Percentiles rank a stretch among this genome's conserved stretches.
Conservation (phyloP, 2,113 vertebrate species). For the Gila orcuttii region DNA sequence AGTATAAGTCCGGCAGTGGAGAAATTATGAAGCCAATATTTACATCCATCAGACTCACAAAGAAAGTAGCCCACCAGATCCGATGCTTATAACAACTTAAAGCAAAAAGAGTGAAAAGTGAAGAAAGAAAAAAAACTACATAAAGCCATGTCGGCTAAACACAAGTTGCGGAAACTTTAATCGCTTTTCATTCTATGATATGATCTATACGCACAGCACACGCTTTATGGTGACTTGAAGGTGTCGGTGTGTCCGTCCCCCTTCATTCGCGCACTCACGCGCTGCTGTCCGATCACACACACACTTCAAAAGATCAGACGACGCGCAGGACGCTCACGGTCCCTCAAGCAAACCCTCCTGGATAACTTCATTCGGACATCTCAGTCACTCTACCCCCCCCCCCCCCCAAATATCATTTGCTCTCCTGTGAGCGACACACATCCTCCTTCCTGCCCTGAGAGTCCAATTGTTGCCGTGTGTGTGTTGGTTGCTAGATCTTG, state of each 20-base stretch:
- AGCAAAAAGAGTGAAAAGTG: neutral
- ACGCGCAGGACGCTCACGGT: conserved; percentile 58
- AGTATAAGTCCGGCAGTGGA: neutral
- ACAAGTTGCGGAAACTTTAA: conserved; percentile 18
- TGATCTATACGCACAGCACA: conserved; percentile 21
- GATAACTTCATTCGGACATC: conserved; percentile 52
- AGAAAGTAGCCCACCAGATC: conserved; percentile 1
- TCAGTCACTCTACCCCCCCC: conserved; percentile 22
- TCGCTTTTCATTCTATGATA: neutral
- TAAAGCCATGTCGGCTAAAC: conserved; percentile 1
- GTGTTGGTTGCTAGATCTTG: conserved; percentile 84
- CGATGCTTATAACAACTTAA: conserved; percentile 9
- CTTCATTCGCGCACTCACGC: conserved; percentile 56
- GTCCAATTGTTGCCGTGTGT: conserved; percentile 70
- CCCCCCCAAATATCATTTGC: conserved; percentile 21
- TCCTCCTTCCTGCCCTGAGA: conserved; percentile 65
- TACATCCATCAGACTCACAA: conserved; percentile 8
- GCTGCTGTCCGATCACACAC: conserved; percentile 61
- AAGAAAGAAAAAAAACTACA: neutral
- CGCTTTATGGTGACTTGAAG: conserved; percentile 39
- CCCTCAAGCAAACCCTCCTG: conserved; percentile 54
- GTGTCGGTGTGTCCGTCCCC: conserved; percentile 51
- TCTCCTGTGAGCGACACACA: conserved; percentile 33
- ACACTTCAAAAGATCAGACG: conserved; percentile 66
- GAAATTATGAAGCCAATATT: neutral